Percentiles rank a stretch among this genome's conserved stretches.
Evolutionary conservation across 1,140 invertebrate species (phyloP).

Genomic region (Mactra quadrangularis): DNA sequence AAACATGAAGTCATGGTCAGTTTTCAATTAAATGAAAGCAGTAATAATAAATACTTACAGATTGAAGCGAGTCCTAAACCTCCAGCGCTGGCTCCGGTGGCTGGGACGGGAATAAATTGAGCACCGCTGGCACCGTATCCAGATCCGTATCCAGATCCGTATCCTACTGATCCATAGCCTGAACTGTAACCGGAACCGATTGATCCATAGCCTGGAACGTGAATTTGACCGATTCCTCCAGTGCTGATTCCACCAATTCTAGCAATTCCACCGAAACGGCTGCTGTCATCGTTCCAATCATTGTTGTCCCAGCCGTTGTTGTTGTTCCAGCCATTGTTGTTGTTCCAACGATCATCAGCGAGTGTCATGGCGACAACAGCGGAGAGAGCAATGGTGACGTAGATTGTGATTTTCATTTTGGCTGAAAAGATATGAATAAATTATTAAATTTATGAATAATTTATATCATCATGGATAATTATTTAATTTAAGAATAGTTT

Average conservation of each 20-base stretch:
- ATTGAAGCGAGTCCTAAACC: neutral
- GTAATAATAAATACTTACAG: neutral
- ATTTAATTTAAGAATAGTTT: too few species aligned
- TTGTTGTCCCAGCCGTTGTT: conserved; percentile 6
- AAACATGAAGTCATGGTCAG: too few species aligned
- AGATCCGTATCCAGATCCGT: conserved; percentile 9
- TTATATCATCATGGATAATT: too few species aligned
- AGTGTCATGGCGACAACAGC: conserved; percentile 28
- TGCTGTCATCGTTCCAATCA: neutral
- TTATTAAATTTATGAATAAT: too few species aligned
- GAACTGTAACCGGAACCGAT: neutral
- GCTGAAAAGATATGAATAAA: neutral
- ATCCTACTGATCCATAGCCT: conserved; percentile 17
- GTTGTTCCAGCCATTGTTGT: neutral
- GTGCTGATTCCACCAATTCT: neutral
- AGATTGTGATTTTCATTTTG: conserved; percentile 45
- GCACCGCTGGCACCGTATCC: neutral
- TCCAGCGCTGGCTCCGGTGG: neutral
- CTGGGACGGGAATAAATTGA: conserved; percentile 16
- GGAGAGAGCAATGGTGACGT: conserved; percentile 25
- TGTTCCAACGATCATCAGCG: conserved; percentile 22
- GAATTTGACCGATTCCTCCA: neutral
- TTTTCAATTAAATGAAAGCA: too few species aligned
- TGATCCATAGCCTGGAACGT: neutral
- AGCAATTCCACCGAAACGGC: neutral